Conservation (phyloP, 1,140 invertebrate species). For the Rhizoglyphus robini region DNA sequence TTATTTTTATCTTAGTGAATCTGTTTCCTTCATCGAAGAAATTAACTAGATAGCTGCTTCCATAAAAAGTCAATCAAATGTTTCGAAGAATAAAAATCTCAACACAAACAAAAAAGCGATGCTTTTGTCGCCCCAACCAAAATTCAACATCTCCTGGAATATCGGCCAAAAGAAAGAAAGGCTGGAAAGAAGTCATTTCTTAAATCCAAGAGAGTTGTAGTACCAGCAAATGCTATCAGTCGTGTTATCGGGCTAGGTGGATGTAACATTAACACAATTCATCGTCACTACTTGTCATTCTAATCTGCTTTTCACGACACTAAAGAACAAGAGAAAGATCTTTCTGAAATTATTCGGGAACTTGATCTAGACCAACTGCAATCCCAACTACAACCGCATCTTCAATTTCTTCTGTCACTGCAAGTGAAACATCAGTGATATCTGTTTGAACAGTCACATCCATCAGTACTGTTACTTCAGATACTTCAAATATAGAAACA, state of each 20-base stretch:
- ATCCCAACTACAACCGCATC: not conserved
- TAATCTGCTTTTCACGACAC: constrained; percentile 65
- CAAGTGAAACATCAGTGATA: too few relatives aligned
- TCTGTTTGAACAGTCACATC: too few relatives aligned
- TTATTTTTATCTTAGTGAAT: too few relatives aligned
- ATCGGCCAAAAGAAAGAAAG: constrained; percentile 59
- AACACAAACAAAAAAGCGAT: not conserved
- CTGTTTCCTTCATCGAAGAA: too few relatives aligned
- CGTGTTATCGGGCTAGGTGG: constrained; percentile 88
- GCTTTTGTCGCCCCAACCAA: not conserved
- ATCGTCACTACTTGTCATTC: constrained; percentile 80
- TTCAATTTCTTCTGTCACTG: too few relatives aligned
- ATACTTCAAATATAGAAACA: too few relatives aligned
- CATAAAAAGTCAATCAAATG: constrained; percentile 7
- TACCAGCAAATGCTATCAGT: constrained; percentile 83
- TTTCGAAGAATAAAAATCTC: too few relatives aligned
- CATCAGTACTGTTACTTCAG: too few relatives aligned
- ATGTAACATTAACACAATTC: constrained; percentile 91
- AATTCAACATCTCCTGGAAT: not conserved
- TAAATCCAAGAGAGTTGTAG: constrained; percentile 71
- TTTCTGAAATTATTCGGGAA: constrained; percentile 62
- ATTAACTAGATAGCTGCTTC: not conserved
- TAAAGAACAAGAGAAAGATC: constrained; percentile 82
- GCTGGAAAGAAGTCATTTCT: constrained; percentile 93
- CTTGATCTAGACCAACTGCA: constrained; percentile 34